A percentile compares a stretch with the other conserved stretches of the same genome.
Evolutionary conservation across 2,113 vertebrate species (phyloP).

Genomic region (Nanorana parkeri): DNA sequence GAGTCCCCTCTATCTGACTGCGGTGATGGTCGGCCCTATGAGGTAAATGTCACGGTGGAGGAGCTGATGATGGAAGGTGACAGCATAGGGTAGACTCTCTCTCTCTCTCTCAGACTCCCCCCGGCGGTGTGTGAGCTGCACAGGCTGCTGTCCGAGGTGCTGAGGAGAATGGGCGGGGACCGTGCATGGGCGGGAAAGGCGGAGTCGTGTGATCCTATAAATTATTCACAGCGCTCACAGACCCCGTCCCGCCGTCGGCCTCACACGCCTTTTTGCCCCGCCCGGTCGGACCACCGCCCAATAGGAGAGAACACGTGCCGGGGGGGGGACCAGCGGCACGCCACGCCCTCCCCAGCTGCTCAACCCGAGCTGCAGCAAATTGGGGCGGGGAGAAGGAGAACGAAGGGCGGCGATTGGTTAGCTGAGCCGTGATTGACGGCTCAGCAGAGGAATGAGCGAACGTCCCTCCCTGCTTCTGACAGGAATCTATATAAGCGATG

Average conservation of each 20-base stretch:
- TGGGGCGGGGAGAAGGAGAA: too few relatives aligned
- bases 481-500: not conserved
- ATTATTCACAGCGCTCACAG: slow-evolving; percentile 2
- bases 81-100: too few relatives aligned
- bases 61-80: not conserved
- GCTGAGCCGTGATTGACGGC: not conserved
- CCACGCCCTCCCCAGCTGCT: not conserved
- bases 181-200: not conserved
- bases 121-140: not conserved
- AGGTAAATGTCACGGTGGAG: not conserved
- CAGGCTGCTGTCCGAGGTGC: slow-evolving; percentile 48
- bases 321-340: too few relatives aligned
- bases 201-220: not conserved
- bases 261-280: not conserved
- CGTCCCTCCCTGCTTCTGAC: not conserved
- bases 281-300: not conserved
- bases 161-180: slow-evolving; percentile 40
- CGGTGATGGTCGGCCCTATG: not conserved
- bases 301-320: not conserved
- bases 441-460: not conserved
- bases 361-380: not conserved
- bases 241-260: not conserved
- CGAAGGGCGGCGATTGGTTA: not conserved
- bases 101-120: not conserved
- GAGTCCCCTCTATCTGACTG: not conserved